Percentiles rank a stretch among this genome's conserved stretches.
Evolutionary conservation across 2,797 vertebrate species (phyloP).

Genomic region (Rhinella marina): DNA sequence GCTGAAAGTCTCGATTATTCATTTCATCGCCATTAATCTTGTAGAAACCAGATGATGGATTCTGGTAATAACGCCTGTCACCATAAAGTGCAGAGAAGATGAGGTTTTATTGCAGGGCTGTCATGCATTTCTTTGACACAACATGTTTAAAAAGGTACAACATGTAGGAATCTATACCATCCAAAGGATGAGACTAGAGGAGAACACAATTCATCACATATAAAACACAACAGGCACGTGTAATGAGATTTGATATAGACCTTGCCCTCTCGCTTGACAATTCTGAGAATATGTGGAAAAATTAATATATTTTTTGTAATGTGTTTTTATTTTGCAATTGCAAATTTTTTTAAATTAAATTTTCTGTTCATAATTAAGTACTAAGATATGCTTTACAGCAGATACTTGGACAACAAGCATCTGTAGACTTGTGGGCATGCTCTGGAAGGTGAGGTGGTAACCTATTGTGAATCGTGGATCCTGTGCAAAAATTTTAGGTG

Average conservation of each 20-base stretch:
- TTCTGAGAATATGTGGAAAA: neutral
- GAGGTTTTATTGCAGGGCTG: constrained; percentile 17
- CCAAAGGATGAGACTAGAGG: neutral
- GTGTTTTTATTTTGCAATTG: too few species aligned
- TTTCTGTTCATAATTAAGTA: too few species aligned
- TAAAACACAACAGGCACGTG: neutral
- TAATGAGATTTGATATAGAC: neutral
- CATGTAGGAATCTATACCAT: neutral
- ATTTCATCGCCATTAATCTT: constrained; percentile 52
- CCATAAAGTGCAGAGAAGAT: constrained; percentile 26
- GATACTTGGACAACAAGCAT: too few species aligned
- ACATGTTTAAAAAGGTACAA: constrained; percentile 8
- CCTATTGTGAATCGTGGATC: too few species aligned
- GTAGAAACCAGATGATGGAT: constrained; percentile 24
- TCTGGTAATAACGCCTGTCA: constrained; percentile 32
- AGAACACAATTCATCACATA: neutral
- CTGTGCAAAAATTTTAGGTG: too few species aligned
- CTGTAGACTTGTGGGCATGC: too few species aligned
- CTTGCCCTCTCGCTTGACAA: too few species aligned
- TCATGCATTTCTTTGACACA: neutral
- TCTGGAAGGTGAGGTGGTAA: too few species aligned
- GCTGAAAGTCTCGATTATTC: constrained; percentile 35
- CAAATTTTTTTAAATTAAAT: too few species aligned
- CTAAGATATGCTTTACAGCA: too few species aligned
- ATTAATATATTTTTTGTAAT: neutral